Evolutionary conservation across 2,888 invertebrate genomes (phyloP).

Genomic region (Amorpha juglandis): DNA sequence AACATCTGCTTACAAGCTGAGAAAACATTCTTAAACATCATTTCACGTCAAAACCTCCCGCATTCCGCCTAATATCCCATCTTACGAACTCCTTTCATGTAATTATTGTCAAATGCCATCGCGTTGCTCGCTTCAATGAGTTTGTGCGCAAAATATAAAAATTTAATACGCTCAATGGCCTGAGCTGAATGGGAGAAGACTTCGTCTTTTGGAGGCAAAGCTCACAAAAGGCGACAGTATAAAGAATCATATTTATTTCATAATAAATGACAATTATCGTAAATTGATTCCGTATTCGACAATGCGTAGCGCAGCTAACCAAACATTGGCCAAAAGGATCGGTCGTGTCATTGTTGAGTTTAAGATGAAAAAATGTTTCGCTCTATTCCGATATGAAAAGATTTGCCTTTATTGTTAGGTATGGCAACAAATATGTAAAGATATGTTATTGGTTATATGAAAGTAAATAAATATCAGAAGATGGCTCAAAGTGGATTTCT

Average conservation of each 20-base stretch:
- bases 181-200: constrained; percentile 55
- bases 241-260: constrained; percentile 83
- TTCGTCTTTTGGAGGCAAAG: constrained; percentile 63
- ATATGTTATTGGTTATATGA: constrained; percentile 12
- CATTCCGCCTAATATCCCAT: constrained; percentile 75
- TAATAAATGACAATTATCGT: constrained; percentile 84
- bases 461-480: constrained; percentile 27
- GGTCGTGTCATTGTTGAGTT: constrained; percentile 72
- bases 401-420: constrained; percentile 70
- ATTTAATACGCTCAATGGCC: constrained; percentile 69
- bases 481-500: constrained; percentile 45
- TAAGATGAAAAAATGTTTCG: constrained; percentile 57
- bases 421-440: constrained; percentile 64
- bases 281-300: constrained; percentile 79
- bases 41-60: constrained; percentile 60
- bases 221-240: constrained; percentile 65
- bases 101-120: constrained; percentile 81
- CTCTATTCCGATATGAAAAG: constrained; percentile 53
- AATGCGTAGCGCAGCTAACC: constrained; percentile 86
- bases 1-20: constrained; percentile 73
- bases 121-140: constrained; percentile 60
- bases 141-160: constrained; percentile 75
- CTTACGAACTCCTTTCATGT: constrained; percentile 63
- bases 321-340: constrained; percentile 87
- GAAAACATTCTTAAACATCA: constrained; percentile 73